A percentile compares a stretch with the other conserved stretches of the same genome.
phyloP scores from a whole-genome alignment of 2,113 vertebrate genomes.

The Gopherus evgoodei region DNA sequence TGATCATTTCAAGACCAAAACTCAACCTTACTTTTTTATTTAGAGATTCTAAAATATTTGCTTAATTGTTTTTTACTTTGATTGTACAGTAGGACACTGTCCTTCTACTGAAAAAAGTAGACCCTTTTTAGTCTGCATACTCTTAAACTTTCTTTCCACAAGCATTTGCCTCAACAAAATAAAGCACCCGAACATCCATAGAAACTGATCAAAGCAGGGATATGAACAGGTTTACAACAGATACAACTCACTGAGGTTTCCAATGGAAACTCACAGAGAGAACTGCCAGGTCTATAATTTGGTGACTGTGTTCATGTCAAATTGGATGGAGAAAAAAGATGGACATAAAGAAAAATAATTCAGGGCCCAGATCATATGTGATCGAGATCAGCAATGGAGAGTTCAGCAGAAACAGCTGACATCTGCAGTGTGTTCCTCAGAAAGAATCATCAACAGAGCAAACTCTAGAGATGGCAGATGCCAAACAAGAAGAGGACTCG shows the following conservation, averaged over 20 bases:
- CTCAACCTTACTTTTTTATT: too few species aligned
- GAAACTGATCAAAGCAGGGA: neutral
- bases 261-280: too few species aligned
- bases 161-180: neutral
- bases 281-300: too few species aligned
- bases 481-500: neutral
- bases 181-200: neutral
- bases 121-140: neutral
- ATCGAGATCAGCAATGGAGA: neutral
- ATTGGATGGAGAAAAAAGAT: neutral
- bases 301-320: neutral
- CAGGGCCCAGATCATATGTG: neutral
- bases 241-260: too few species aligned
- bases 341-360: neutral
- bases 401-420: neutral
- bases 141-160: neutral
- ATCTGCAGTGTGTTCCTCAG: neutral
- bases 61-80: neutral
- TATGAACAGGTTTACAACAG: neutral
- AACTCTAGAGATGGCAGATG: neutral
- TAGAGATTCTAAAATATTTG: neutral
- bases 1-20: neutral
- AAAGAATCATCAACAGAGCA: neutral
- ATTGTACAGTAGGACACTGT: neutral
- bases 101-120: neutral